These are phyloP conservation scores for Adelges cooleyi DNA, from an alignment of 1,140 invertebrate genomes.

Conservation along the genomic window DNA sequence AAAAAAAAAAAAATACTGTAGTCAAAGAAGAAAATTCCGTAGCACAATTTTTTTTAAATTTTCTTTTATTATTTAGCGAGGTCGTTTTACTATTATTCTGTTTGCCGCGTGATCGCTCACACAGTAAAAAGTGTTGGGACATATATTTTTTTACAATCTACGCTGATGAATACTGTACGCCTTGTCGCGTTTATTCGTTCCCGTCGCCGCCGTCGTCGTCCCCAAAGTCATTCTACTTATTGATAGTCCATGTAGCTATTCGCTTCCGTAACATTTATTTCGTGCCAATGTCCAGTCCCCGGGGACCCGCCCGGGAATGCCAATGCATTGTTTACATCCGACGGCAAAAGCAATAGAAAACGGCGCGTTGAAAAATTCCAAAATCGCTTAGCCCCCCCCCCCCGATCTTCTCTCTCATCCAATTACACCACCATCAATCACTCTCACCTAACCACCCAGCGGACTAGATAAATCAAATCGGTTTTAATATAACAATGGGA, in stretches of 20 bases:
- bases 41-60: no score
- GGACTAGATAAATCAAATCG: conserved; percentile 14
- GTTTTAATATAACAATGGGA: neutral
- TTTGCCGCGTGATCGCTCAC: no score
- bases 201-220: neutral
- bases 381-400: neutral
- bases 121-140: neutral
- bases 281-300: conserved; percentile 20
- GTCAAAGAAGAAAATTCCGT: no score
- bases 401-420: neutral
- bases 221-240: conserved; percentile 20
- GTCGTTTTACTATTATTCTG: no score
- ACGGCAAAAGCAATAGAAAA: neutral
- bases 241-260: conserved; percentile 18
- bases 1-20: no score
- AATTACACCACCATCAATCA: conserved; percentile 20
- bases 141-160: neutral
- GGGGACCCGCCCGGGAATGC: neutral
- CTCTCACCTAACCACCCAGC: neutral
- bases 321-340: conserved; percentile 7
- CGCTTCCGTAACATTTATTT: conserved; percentile 25
- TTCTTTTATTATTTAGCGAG: no score
- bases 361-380: conserved; percentile 6
- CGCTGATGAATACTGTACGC: conserved; percentile 1
- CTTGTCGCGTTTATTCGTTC: neutral